Evolutionary conservation across 2,888 invertebrate genomes (phyloP).

Genomic region (Isoperla grammatica): DNA sequence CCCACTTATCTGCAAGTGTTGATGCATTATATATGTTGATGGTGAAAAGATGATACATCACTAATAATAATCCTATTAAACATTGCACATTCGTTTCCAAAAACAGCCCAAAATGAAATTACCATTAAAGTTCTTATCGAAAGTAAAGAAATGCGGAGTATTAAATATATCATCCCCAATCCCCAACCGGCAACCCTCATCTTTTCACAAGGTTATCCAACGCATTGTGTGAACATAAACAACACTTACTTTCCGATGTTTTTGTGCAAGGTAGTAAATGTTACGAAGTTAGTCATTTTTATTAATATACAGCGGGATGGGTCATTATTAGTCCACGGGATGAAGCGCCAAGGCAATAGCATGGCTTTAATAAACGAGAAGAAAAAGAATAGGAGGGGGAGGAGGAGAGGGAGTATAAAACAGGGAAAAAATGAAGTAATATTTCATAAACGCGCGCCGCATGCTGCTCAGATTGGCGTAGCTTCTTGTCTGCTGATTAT

Average conservation of each 20-base stretch:
- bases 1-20: too few species aligned
- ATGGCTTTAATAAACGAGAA: constrained; percentile 21
- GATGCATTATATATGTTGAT: too few species aligned
- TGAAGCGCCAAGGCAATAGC: constrained; percentile 4
- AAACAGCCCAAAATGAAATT: too few species aligned
- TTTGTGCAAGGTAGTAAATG: not conserved
- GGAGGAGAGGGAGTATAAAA: constrained; percentile 13
- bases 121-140: too few species aligned
- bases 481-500: constrained; percentile 18
- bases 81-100: too few species aligned
- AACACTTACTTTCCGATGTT: not conserved
- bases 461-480: constrained; percentile 14
- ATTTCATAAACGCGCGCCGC: constrained; percentile 27
- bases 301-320: constrained; percentile 21
- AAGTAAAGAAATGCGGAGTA: too few species aligned
- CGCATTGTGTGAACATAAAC: too few species aligned
- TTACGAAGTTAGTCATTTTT: constrained; percentile 4
- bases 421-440: constrained; percentile 28
- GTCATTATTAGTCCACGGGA: constrained; percentile 20
- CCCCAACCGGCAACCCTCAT: too few species aligned
- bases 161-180: too few species aligned
- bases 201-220: too few species aligned
- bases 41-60: too few species aligned
- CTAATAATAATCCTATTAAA: too few species aligned
- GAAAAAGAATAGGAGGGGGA: not conserved